Evolutionary conservation across 1,140 invertebrate genomes (phyloP), one percentile per base, ranked within the genome.

Genomic region (Lepidurus couesii): DNA sequence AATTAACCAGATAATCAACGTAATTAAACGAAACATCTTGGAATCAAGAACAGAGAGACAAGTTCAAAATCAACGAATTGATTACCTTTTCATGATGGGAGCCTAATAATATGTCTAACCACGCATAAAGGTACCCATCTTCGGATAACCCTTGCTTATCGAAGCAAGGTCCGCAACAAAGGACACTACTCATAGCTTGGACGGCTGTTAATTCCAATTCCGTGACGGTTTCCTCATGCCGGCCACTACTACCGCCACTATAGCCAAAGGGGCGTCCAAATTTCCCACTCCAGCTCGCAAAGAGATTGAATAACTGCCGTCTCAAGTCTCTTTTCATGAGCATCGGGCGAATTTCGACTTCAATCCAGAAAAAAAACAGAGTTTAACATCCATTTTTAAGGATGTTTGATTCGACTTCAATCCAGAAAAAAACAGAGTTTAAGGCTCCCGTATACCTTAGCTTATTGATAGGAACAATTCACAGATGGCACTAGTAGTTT

Each of bases 81-180:
- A 34, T 24, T 75, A 95, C 94, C 88, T 94, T 95, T 83, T 95
- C 92, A 82, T 98, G 93, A 83, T 91, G 90, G 47, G 95, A 96
- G 44, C 92, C 91, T 0, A 99, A 85, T 79, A 99, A 87, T 81
- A 92, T 89, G 84, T 97, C 95, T 53, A 99, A 86, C 96, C 97
- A 99, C 74, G 92, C 89, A 85, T 98, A 99, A 45, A 98, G 90
- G 80, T 88, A 86, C 0, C 92, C 91, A 80, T 97, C 96, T 84
- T 99, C 97, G 82, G 95, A 92, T 0, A 95, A 90, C 45, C 91
- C 91, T 76, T 90, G 88, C 0, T 91, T 88, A 83, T 97, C 94
- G 85, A 98, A 98, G 82, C 95, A 94, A 1, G 95, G 92, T 0
- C 98, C 98, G 86, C 96, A 98, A 83, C 95, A 98, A 0, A 98